Evolutionary conservation across 2,797 vertebrate genomes (phyloP), one percentile per base, ranked within the genome.

Genomic region (Thunnus albacares): DNA sequence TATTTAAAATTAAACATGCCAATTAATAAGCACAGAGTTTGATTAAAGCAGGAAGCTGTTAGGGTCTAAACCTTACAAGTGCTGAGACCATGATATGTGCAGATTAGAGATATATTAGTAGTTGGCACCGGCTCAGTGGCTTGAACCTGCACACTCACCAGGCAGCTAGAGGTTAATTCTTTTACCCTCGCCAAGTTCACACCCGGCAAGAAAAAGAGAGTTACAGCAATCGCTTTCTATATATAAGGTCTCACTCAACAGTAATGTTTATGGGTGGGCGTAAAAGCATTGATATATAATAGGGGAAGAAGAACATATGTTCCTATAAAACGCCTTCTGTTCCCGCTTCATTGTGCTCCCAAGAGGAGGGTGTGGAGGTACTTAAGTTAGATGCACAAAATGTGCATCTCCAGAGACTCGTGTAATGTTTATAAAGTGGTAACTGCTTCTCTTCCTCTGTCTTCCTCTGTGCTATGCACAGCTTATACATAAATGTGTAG

Each of bases 321-420:
- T 93, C 82, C 92, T 77, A 94, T 95, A 96, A 96, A 95, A 92
- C 82, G 75, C 93, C 93, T 90, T 95, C 94, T 96, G 95, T 90
- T 94, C 75, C 79, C 30, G 87, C 90, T 87, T 89, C 85, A 84
- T 84, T 85, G 78, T 89, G 85, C 73, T 93, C 94, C 93, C 93
- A 41, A 80, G 93, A 94, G 95, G 88, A 87, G 89, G 86, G 82
- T 88, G 91, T 75, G 80, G 87, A 83, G 86, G 90, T 93, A 93
- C 92, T 95, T 94, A 93, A 94, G 92, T 87, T 92, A 91, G 89
- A 92, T 58, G 78, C 88, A 80, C 87, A 72, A 84, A 74, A 82
- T 52, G 70, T 82, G 71, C 74, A 71, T 92, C 93, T 91, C 90
- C 80, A 62, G 90, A 92, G 93, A 92, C 86, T 68, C 15, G 35